Conservation (phyloP, 2,797 vertebrate species). For the Sylvilagus floridanus region DNA sequence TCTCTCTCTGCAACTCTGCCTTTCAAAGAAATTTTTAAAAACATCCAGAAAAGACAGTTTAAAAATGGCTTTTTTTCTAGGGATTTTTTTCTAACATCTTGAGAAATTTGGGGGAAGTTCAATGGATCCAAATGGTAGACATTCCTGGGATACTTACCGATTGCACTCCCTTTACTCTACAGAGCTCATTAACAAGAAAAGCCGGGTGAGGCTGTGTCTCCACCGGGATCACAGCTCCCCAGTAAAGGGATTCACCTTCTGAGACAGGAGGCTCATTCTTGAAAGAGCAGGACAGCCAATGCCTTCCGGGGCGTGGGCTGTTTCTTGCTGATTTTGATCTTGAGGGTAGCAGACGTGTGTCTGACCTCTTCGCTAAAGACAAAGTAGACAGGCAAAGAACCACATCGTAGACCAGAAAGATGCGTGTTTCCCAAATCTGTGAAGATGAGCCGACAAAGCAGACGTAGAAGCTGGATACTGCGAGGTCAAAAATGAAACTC, state of each 20-base stretch:
- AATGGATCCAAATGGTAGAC: neutral
- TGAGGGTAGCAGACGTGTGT: neutral
- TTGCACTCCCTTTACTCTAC: neutral
- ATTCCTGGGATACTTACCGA: neutral
- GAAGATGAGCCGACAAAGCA: neutral
- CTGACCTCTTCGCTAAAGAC: neutral
- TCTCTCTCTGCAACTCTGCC: too few relatives aligned
- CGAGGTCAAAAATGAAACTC: neutral
- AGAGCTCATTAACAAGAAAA: neutral
- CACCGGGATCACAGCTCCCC: neutral
- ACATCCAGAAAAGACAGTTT: too few relatives aligned
- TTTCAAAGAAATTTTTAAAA: too few relatives aligned
- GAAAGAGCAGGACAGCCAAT: too few relatives aligned
- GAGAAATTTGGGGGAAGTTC: slow-evolving; percentile 11
- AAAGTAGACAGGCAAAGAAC: neutral
- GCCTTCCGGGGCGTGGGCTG: neutral
- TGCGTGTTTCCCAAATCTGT: neutral
- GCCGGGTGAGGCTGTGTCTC: neutral
- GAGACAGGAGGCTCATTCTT: neutral
- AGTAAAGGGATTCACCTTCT: neutral
- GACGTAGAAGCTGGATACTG: neutral
- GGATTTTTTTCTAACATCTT: neutral
- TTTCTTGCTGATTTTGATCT: neutral
- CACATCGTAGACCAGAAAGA: neutral
- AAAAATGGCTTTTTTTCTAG: neutral